Conservation (phyloP, 1,140 invertebrate species). For the Muscidifurax raptorellus region DNA sequence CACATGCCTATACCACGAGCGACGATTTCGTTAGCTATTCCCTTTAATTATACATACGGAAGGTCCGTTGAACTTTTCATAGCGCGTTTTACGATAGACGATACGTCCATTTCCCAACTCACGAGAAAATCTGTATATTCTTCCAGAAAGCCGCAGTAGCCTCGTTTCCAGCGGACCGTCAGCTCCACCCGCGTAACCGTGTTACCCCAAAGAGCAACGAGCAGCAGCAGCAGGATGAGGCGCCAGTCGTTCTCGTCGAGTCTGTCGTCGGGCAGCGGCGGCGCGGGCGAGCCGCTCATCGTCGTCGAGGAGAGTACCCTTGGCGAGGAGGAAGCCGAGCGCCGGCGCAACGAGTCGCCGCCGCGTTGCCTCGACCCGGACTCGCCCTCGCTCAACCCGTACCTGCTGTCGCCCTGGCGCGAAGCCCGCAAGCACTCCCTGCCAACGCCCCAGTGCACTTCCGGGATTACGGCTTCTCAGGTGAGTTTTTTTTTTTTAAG, state of each 20-base stretch:
- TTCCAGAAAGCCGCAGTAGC: neutral
- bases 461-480: conserved; percentile 89
- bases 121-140: neutral
- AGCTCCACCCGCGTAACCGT: neutral
- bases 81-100: no score
- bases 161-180: neutral
- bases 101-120: no score
- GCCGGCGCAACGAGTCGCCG: conserved; percentile 76
- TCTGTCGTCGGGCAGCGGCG: conserved; percentile 57
- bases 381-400: conserved; percentile 84
- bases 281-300: conserved; percentile 81
- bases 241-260: conserved; percentile 69
- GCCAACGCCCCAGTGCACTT: conserved; percentile 87
- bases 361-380: conserved; percentile 80
- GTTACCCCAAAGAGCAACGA: neutral
- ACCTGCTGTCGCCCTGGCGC: conserved; percentile 86
- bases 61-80: no score
- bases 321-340: conserved; percentile 80
- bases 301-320: conserved; percentile 85
- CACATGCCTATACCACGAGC: no score
- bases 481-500: conserved; percentile 65
- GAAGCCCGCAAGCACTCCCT: conserved; percentile 87
- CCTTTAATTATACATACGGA: no score
- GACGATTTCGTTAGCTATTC: no score
- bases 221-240: conserved; percentile 59